Percentiles rank a stretch among this genome's conserved stretches.
These are phyloP conservation scores for Sylvilagus floridanus DNA, from an alignment of 2,797 vertebrate species.

Conservation along the genomic window DNA sequence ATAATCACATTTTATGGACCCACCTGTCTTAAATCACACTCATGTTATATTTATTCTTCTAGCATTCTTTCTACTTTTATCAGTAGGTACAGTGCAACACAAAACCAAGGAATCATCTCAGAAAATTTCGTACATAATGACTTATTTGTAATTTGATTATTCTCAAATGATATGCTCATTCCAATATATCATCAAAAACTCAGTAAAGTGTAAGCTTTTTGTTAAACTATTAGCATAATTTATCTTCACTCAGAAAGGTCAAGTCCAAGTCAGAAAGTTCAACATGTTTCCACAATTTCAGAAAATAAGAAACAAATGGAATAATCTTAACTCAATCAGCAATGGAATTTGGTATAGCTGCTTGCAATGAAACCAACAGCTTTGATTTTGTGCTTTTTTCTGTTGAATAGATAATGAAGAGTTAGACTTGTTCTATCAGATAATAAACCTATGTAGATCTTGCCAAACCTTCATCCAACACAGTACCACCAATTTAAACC, in stretches of 20 bases:
- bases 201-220: neutral
- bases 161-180: neutral
- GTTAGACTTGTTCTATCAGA: neutral
- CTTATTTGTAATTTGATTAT: conserved; percentile 40
- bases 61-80: neutral
- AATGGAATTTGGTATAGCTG: neutral
- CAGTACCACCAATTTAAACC: neutral
- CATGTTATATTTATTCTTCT: neutral
- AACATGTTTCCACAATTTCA: neutral
- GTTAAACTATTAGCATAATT: neutral
- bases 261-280: neutral
- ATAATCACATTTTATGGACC: neutral
- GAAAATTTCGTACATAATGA: neutral
- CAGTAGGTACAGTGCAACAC: neutral
- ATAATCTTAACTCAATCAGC: neutral
- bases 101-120: neutral
- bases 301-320: neutral
- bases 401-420: neutral
- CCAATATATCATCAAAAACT: neutral
- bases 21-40: neutral
- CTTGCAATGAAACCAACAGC: neutral
- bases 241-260: neutral
- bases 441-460: neutral
- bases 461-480: neutral
- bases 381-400: neutral